Base-by-base conservation (phyloP, 2,888 invertebrate genomes). In the Amphipyra tragopoginis region DNA sequence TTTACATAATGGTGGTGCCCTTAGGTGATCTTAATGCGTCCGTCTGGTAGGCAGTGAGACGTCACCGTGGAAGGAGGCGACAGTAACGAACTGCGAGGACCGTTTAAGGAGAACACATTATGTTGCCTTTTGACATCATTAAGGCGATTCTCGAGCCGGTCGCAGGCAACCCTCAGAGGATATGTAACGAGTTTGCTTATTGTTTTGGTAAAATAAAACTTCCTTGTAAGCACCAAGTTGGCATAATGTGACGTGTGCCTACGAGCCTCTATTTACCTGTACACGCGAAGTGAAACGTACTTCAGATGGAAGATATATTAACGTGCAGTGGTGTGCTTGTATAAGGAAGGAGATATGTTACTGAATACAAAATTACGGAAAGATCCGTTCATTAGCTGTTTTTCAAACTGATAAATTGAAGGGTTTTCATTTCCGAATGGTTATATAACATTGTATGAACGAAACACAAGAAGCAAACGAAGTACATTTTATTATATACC, bases 51-150 rank as follows among this genome's bases (percentile, higher is more conserved):
- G 85, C 90, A 93, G 93, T 93, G 90, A 93, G 92, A 90, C 83
- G 91, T 92, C 92, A 87, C 80, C 67, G 75, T 64, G 79, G 82
- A 74, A 80, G 82, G 82, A 83, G 81, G 81, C 81, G 91, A 92
- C 93, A 93, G 90, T 93, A 93, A 93, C 93, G 93, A 93, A 93
- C 90, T 78, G 81, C 78, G 78, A 74, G 77, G 75, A 80, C 92
- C 90, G 84, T 89, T 90, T 92, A 93, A 82, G 93, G 93, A 75
- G 81, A 84, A 76, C 86, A 86, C 87, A 89, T 93, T 91, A 92
- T 90, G 89, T 90, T 88, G 88, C 87, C 89, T 93, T 90, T 93
- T 93, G 93, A 93, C 91, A 93, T 93, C 92, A 93, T 93, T 93
- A 93, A 91, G 86, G 84, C 79, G 79, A 83, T 68, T 79, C 72